phyloP scores from a whole-genome alignment of 2,888 invertebrate species.

The Drosophila tanythrix region DNA sequence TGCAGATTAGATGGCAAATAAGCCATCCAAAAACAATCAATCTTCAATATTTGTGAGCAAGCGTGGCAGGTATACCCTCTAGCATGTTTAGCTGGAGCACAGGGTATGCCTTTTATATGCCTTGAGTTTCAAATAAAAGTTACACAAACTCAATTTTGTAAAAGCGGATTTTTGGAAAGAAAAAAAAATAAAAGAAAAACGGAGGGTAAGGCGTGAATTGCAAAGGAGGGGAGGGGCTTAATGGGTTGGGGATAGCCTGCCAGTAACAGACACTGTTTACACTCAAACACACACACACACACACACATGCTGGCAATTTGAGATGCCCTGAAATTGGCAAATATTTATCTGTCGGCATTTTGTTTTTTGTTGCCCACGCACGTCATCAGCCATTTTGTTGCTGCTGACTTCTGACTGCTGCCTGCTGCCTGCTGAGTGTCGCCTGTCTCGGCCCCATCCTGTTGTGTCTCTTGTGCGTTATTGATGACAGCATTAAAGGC shows the following conservation, averaged over 20 bases:
- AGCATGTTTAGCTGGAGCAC: neutral
- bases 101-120: constrained; percentile 25
- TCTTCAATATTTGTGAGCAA: neutral
- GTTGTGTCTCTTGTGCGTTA: constrained; percentile 3
- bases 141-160: constrained; percentile 66
- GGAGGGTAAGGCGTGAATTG: neutral
- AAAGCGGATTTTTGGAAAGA: constrained; percentile 26
- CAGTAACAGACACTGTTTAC: constrained; percentile 15
- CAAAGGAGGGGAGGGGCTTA: neutral
- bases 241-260: constrained; percentile 1
- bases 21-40: neutral
- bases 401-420: neutral
- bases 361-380: constrained; percentile 33
- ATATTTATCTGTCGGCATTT: constrained; percentile 48
- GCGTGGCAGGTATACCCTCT: neutral
- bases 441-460: constrained; percentile 5
- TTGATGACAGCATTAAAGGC: constrained; percentile 18
- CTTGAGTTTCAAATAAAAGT: constrained; percentile 48
- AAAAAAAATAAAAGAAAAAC: neutral
- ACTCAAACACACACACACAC: constrained; percentile 1
- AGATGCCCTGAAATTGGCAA: constrained; percentile 42
- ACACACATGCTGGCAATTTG: constrained; percentile 21
- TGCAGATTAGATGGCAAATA: neutral
- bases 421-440: constrained; percentile 7
- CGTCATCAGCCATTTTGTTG: constrained; percentile 28